Base-by-base conservation (phyloP, 2,797 vertebrate species). In the Hypotaenidia philippensis region DNA sequence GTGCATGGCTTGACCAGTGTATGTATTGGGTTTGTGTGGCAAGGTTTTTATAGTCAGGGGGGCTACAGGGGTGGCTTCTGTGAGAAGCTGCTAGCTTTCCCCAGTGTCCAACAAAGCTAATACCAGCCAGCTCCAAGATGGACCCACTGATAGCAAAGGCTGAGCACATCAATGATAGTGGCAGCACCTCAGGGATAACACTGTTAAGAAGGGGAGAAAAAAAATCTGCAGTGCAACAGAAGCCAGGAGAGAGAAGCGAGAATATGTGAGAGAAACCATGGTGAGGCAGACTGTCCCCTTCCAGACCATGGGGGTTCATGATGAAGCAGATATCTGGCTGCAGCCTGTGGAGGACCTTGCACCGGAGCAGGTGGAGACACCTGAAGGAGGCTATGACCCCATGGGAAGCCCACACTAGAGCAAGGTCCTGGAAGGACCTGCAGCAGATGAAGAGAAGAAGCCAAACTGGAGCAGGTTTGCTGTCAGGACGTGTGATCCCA, bases 151-250 rank as follows among this genome's bases (percentile, higher is more conserved):
- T 23, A 6, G 13, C 19, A 31, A 29, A 47, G 10, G 20, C 34
- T 1, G 1, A 68, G 17, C 23, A 36, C 5, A 27, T 56, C 66
- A 57, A 29, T 0, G 1, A 53, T 0, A 0, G 38, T 34, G 18
- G 23, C 47, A 40, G 18, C 0, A 1, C 6, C 38, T 64, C 31
- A 59, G 31, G 1, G 19, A 36, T n/a, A 63, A 70, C 1, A 6
- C 14, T 12, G 5, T 59, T 65, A 65, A 71, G 52, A 53, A 47
- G 26, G 14, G 12, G 8, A 27, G 41, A 47, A 47, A 47, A 47
- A 50, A 60, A 52, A 11, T 8, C 3, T 29, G 23, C 32, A 40
- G 31, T 2, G 2, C 6, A 55, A 36, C 34, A 34, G 31, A 31
- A 78, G 13, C 3, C 2, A 1, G 23, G 27, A 52, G 13, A 60